Conservation (phyloP, 2,797 vertebrate species). For the Amblyopsis hoosieri region DNA sequence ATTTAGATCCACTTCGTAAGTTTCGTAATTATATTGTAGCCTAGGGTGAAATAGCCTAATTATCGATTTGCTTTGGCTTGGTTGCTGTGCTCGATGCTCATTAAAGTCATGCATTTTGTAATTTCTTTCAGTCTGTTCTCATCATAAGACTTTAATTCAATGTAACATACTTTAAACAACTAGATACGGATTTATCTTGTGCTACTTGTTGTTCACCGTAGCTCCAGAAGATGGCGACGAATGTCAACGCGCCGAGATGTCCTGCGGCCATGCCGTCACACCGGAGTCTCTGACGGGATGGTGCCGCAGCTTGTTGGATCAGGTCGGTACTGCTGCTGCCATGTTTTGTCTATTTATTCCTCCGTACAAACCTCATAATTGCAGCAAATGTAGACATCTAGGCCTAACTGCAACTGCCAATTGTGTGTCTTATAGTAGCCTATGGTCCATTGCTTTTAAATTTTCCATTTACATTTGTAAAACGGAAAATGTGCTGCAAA, state of each 20-base stretch:
- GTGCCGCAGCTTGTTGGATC: slow-evolving; percentile 74
- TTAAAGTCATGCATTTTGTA: too few species aligned
- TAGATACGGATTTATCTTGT: neutral
- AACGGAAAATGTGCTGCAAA: too few species aligned
- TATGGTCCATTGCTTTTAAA: too few species aligned
- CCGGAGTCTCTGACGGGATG: slow-evolving; percentile 71
- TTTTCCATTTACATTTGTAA: too few species aligned
- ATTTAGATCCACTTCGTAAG: slow-evolving; percentile 62
- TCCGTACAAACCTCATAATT: too few species aligned
- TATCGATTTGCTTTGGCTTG: neutral
- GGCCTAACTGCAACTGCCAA: too few species aligned
- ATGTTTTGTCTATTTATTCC: too few species aligned
- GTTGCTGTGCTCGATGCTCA: too few species aligned
- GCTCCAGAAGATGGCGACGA: slow-evolving; percentile 64
- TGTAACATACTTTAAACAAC: neutral
- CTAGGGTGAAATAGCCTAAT: neutral
- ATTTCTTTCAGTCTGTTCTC: too few species aligned
- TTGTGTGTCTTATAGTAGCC: too few species aligned
- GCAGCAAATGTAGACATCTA: too few species aligned
- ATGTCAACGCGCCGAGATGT: slow-evolving; percentile 65
- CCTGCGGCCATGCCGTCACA: slow-evolving; percentile 74
- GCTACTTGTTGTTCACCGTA: slow-evolving; percentile 27
- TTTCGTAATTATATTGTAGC: neutral
- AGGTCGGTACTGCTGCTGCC: slow-evolving; percentile 49
- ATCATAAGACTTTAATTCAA: neutral